Percentiles rank a stretch among this genome's conserved stretches.
Evolutionary conservation across 2,888 invertebrate genomes (phyloP).

Genomic region (Acanthopleura granulata): DNA sequence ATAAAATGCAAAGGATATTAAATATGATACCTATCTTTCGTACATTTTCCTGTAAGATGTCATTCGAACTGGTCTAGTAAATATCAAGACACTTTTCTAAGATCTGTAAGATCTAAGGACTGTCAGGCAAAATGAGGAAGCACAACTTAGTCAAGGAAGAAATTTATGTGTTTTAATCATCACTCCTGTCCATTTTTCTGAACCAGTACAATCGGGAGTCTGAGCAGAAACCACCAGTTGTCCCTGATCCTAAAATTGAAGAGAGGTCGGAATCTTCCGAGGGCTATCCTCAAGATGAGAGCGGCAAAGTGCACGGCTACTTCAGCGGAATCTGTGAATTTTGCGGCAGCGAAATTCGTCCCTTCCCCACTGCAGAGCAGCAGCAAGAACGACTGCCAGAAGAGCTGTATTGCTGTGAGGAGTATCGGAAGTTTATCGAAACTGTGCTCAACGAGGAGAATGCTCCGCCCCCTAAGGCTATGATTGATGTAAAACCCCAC

Average conservation of each 20-base stretch:
- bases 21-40: too few species aligned
- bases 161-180: too few species aligned
- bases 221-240: slow-evolving; percentile 41
- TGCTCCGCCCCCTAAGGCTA: slow-evolving; percentile 30
- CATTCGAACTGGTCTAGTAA: too few species aligned
- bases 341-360: slow-evolving; percentile 55
- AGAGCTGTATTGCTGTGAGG: slow-evolving; percentile 65
- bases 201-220: slow-evolving; percentile 58
- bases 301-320: slow-evolving; percentile 44
- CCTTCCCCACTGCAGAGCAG: slow-evolving; percentile 63
- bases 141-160: too few species aligned
- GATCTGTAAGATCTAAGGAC: too few species aligned
- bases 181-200: not conserved
- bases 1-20: too few species aligned
- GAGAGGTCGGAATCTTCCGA: slow-evolving; percentile 22
- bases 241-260: slow-evolving; percentile 34
- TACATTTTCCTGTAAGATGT: too few species aligned
- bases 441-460: slow-evolving; percentile 48
- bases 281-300: slow-evolving; percentile 38
- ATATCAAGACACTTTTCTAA: too few species aligned
- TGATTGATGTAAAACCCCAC: slow-evolving; percentile 62
- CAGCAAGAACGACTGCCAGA: slow-evolving; percentile 59
- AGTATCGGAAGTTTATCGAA: slow-evolving; percentile 65
- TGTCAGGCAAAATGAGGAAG: too few species aligned
- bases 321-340: slow-evolving; percentile 64